Evolutionary conservation across 2,888 invertebrate species (phyloP).

Genomic region (Petrolisthes manimaculis): DNA sequence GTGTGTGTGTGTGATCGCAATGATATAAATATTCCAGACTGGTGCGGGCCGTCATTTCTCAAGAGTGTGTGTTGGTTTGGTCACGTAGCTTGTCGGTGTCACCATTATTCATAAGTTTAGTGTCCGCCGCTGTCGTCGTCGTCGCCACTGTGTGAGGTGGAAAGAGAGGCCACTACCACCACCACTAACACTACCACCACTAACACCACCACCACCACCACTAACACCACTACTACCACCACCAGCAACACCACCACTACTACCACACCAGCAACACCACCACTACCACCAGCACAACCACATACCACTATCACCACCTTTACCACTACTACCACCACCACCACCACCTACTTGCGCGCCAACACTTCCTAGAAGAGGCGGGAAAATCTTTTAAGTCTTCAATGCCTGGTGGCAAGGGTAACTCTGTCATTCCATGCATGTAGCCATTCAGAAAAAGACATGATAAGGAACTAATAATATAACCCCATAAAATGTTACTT

Average conservation of each 20-base stretch:
- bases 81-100: constrained; percentile 45
- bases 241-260: too few relatives aligned
- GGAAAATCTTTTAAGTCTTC: constrained; percentile 30
- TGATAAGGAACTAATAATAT: constrained; percentile 51
- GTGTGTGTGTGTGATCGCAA: constrained; percentile 9
- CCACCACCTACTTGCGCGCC: background rate
- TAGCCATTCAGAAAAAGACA: constrained; percentile 55
- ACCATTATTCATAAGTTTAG: constrained; percentile 49
- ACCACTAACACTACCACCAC: background rate
- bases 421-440: constrained; percentile 36
- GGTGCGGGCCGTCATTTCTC: constrained; percentile 54
- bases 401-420: constrained; percentile 24
- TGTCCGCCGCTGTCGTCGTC: constrained; percentile 1
- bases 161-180: background rate
- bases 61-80: constrained; percentile 57
- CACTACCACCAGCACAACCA: background rate
- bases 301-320: background rate
- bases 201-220: too few relatives aligned
- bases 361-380: background rate
- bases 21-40: constrained; percentile 58
- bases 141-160: constrained; percentile 31
- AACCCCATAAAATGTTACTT: constrained; percentile 44
- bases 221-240: too few relatives aligned
- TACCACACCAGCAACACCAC: too few relatives aligned
- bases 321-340: too few relatives aligned